Base-by-base conservation (phyloP, 2,797 vertebrate genomes). In the Distichodus sexfasciatus region DNA sequence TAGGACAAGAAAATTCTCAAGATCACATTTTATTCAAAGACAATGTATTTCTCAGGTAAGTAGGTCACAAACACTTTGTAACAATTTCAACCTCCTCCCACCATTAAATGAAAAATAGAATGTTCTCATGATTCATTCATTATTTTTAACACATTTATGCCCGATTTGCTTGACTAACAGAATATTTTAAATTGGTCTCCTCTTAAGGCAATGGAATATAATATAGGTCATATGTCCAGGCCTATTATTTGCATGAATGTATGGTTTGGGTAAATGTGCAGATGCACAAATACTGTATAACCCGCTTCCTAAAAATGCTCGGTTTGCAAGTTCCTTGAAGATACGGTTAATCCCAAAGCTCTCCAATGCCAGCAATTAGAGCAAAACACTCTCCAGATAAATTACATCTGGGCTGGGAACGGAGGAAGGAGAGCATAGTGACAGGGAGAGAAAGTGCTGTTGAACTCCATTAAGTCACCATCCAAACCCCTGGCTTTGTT, bases 11-110 rank as follows among this genome's bases (percentile, higher is more conserved):
- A 38, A 77, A 8, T 82, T 84, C 77, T 85, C 76, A 90, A 86
- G 84, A 83, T 82, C 78, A 86, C 77, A 75, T 87, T 93, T 94
- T 94, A 95, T 92, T 95, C 87, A 92, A 92, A 81, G 80, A 80
- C 71, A 83, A 82, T 87, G 90, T 83, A 88, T 88, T 80, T 83
- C 38, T 85, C 83, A 85, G 74, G 60, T 85, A 84, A 85, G 83
- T 76, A 85, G 80, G 80, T 84, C 84, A 46, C 75, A 84, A 85
- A 89, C 74, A 62, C 33, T 82, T 68, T 81, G 75, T 81, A 69
- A 76, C 72, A 74, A 78, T 66, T 48, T 69, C 76, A 76, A 81
- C 60, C 54, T 66, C 40, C 53, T 48, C 48, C 43, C 65, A 60
- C 57, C 28, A 29, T 38, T 23, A 58, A 69, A 71, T 35, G 66